These are phyloP conservation scores for Nasonia giraulti DNA, from an alignment of 1,140 invertebrate species.

Conservation along the genomic window DNA sequence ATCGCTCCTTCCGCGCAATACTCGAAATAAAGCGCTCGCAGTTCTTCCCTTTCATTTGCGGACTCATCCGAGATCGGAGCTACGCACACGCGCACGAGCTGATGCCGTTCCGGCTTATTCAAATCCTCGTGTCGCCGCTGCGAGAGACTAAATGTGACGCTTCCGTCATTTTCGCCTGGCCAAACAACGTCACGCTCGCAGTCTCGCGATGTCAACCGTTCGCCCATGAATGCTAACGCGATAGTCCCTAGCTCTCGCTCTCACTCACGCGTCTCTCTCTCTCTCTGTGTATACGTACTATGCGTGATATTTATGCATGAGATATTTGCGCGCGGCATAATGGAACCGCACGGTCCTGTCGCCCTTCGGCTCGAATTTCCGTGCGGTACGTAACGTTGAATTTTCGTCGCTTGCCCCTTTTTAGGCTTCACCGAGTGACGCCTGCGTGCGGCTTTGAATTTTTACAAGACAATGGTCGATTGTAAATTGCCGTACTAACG, in stretches of 20 bases:
- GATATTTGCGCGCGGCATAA: constrained; percentile 36
- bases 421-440: background rate
- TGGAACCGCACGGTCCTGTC: background rate
- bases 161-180: background rate
- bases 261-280: no score
- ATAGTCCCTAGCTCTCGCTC: background rate
- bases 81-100: background rate
- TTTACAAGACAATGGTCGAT: no score
- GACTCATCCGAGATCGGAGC: background rate
- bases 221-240: constrained; percentile 42
- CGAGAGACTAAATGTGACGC: constrained; percentile 9
- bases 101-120: background rate
- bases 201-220: constrained; percentile 32
- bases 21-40: background rate
- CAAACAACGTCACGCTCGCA: constrained; percentile 33
- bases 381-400: background rate
- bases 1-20: background rate
- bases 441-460: no score
- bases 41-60: background rate
- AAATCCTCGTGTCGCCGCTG: constrained; percentile 4
- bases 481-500: background rate
- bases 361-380: constrained; percentile 29
- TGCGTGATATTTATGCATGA: constrained; percentile 40
- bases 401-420: background rate
- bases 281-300: background rate